These are phyloP conservation scores for Graphium colonna DNA, from an alignment of 2,888 invertebrate species.

Conservation along the genomic window DNA sequence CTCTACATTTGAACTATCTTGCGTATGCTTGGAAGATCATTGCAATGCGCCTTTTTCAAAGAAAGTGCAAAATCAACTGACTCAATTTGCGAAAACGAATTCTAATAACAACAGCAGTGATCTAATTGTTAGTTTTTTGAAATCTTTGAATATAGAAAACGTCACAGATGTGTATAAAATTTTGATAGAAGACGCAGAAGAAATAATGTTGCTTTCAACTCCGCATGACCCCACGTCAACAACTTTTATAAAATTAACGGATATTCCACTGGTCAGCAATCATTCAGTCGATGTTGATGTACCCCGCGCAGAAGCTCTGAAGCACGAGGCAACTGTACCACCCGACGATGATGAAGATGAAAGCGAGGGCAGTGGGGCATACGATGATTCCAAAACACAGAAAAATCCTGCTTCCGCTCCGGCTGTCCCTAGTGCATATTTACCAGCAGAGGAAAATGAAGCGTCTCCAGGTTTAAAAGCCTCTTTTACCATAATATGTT, in stretches of 20 bases:
- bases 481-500: slow-evolving; percentile 29
- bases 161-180: slow-evolving; percentile 45
- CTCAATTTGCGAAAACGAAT: slow-evolving; percentile 45
- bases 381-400: slow-evolving; percentile 50
- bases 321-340: slow-evolving; percentile 58
- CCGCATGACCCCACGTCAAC: slow-evolving; percentile 24
- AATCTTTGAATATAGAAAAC: slow-evolving; percentile 47
- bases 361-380: slow-evolving; percentile 61
- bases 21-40: slow-evolving; percentile 51
- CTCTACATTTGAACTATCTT: slow-evolving; percentile 48
- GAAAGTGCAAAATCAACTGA: slow-evolving; percentile 47
- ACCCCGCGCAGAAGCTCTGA: slow-evolving; percentile 59
- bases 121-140: slow-evolving; percentile 47
- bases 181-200: slow-evolving; percentile 36
- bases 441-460: slow-evolving; percentile 59
- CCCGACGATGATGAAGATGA: slow-evolving; percentile 72
- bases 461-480: slow-evolving; percentile 34
- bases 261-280: slow-evolving; percentile 2
- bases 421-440: slow-evolving; percentile 63
- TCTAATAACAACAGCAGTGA: slow-evolving; percentile 34
- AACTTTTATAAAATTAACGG: slow-evolving; percentile 22
- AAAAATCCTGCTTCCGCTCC: slow-evolving; percentile 56
- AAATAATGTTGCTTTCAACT: slow-evolving; percentile 30
- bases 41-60: slow-evolving; percentile 60
- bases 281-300: slow-evolving; percentile 21